Percentiles rank a stretch among this genome's conserved stretches.
Conservation (phyloP, 2,888 invertebrate genomes). For the Amiota minor region DNA sequence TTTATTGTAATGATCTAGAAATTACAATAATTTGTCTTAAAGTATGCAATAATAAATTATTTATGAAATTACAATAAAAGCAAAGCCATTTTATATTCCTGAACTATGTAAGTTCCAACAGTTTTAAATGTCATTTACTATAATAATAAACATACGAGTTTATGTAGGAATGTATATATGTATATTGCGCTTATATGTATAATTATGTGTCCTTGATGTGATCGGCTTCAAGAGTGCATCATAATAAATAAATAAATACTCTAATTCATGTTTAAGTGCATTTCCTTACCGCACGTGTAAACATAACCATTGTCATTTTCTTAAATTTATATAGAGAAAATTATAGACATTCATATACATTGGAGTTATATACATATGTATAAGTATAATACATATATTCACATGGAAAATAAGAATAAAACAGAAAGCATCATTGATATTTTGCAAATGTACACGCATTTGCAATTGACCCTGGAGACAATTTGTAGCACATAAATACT, state of each 20-base stretch:
- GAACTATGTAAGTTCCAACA: neutral
- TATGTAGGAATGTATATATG: neutral
- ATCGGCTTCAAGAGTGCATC: constrained; percentile 9
- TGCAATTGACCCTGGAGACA: constrained; percentile 63
- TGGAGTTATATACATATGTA: neutral
- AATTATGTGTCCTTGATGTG: constrained; percentile 4
- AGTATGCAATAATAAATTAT: neutral
- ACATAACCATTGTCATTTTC: neutral
- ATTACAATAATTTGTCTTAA: neutral
- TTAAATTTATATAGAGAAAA: no score
- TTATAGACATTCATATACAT: neutral
- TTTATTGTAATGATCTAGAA: neutral
- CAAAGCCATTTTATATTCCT: neutral
- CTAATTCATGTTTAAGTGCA: constrained; percentile 23
- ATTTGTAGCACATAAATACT: constrained; percentile 48
- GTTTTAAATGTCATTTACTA: constrained; percentile 6
- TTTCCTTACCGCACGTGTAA: neutral
- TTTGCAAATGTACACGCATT: constrained; percentile 51
- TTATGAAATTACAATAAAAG: neutral
- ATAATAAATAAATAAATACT: no score
- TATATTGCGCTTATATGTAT: neutral
- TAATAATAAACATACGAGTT: neutral
- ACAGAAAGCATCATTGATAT: neutral
- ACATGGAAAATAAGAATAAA: neutral
- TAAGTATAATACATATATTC: neutral